Percentiles rank a stretch among this genome's conserved stretches.
These are phyloP conservation scores for Pao palembangensis DNA, from an alignment of 2,113 vertebrate genomes.

Conservation along the genomic window DNA sequence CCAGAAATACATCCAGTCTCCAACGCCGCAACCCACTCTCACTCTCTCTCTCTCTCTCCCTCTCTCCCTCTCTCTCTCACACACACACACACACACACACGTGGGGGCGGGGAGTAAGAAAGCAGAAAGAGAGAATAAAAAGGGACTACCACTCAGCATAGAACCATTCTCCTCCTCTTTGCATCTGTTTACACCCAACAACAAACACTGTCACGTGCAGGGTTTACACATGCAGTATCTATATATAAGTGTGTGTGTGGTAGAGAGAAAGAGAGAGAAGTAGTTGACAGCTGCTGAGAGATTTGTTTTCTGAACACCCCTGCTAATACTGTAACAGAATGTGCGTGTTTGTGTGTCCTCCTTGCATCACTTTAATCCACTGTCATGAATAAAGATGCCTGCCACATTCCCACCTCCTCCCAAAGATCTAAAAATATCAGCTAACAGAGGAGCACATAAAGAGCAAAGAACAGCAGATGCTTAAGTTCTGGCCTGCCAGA, in stretches of 20 bases:
- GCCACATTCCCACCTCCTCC: background rate
- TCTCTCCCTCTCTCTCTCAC: constrained; percentile 7
- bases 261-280: too few relatives aligned
- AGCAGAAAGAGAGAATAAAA: constrained; percentile 24
- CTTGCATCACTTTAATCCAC: background rate
- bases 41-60: background rate
- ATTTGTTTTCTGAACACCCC: too few relatives aligned
- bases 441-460: too few relatives aligned
- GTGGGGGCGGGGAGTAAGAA: constrained; percentile 33
- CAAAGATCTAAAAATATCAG: background rate
- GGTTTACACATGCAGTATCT: constrained; percentile 3
- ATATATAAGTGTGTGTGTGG: too few relatives aligned
- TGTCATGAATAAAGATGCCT: background rate
- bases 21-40: background rate
- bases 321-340: too few relatives aligned
- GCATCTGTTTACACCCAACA: constrained; percentile 23
- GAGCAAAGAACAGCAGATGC: too few relatives aligned
- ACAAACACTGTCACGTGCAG: constrained; percentile 9
- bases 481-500: too few relatives aligned
- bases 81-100: constrained; percentile 7
- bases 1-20: background rate
- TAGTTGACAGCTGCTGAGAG: too few relatives aligned
- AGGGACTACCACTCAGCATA: constrained; percentile 18
- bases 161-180: constrained; percentile 7
- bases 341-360: too few relatives aligned